Base-by-base conservation (phyloP, 2,888 invertebrate genomes). In the Formica aserva region DNA sequence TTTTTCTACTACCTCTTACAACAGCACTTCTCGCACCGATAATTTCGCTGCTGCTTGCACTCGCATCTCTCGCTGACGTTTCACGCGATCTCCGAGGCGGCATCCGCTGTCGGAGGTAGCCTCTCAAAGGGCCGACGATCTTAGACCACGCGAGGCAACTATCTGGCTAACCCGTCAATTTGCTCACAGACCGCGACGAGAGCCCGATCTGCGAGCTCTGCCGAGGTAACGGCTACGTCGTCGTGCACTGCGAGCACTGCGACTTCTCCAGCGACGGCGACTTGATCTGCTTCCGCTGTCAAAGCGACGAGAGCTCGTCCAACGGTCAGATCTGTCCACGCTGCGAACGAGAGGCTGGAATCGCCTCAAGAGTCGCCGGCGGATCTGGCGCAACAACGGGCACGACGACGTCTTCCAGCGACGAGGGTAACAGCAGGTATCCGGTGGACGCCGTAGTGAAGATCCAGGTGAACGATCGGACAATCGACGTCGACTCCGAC, bases 251-350 rank as follows among this genome's bases (percentile, higher is more conserved):
- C 69, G 89, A 92, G 76, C 87, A 92, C 45, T 92, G 92, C 62
- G 92, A 92, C 78, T 91, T 92, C 85, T 90, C 91, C 65, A 85
- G 90, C 92, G 93, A 94, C 32, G 88, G 92, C 13, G 94, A 94
- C 85, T 90, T 94, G 8, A 94, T 94, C 77, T 94, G 94, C 85
- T 94, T 94, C 84, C 92, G 92, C 15, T 94, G 94, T 66, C 94
- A 94, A 80, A 93, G 89, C 88, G 92, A 93, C 71, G 91, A 91
- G 22, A 87, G 86, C 29, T 90, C 91, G 18, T 90, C 90, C 11
- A 88, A 86, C 74, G 65, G 90, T 66, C 91, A 85, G 81, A 88
- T 38, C 82, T 93, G 93, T 48, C 88, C 91, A 1, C 92, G 91
- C 45, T 94, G 94, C 82, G 94, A 94, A 13, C 91, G 89, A 11